Evolutionary conservation across 2,888 invertebrate species (phyloP).

Genomic region (Ariolimax columbianus): DNA sequence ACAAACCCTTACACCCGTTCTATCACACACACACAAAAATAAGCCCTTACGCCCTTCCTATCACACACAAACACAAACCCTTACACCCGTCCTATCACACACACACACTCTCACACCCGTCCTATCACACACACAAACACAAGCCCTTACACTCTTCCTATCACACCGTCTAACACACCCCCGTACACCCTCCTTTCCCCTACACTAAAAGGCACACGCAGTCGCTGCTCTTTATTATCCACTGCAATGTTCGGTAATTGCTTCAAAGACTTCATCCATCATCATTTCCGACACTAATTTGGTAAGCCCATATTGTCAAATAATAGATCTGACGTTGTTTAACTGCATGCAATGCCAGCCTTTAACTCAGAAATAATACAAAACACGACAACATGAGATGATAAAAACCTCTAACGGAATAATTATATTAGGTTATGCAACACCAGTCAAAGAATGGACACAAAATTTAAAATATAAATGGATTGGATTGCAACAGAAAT

Average conservation of each 20-base stretch:
- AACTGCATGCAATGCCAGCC: neutral
- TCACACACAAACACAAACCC: too few species aligned
- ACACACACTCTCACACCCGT: too few species aligned
- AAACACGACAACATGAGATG: neutral
- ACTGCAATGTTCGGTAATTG: too few species aligned
- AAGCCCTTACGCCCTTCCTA: too few species aligned
- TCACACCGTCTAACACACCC: too few species aligned
- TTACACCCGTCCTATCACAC: too few species aligned
- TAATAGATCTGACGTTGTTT: neutral
- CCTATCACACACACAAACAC: too few species aligned
- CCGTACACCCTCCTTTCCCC: neutral
- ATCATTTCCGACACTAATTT: slow-evolving; percentile 14
- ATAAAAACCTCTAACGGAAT: neutral
- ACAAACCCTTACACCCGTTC: too few species aligned
- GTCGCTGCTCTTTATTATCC: neutral
- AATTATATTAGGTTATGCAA: slow-evolving; percentile 29
- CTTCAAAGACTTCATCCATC: neutral
- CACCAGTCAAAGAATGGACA: neutral
- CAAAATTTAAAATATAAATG: slow-evolving; percentile 6
- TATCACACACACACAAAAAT: too few species aligned
- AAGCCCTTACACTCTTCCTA: too few species aligned
- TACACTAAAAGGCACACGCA: neutral
- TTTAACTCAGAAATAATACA: neutral
- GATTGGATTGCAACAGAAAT: slow-evolving; percentile 14
- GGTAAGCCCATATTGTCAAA: neutral